Percentiles rank a stretch among this genome's conserved stretches.
phyloP scores from a whole-genome alignment of 2,888 invertebrate genomes.

The Oxyteleia sp. region DNA sequence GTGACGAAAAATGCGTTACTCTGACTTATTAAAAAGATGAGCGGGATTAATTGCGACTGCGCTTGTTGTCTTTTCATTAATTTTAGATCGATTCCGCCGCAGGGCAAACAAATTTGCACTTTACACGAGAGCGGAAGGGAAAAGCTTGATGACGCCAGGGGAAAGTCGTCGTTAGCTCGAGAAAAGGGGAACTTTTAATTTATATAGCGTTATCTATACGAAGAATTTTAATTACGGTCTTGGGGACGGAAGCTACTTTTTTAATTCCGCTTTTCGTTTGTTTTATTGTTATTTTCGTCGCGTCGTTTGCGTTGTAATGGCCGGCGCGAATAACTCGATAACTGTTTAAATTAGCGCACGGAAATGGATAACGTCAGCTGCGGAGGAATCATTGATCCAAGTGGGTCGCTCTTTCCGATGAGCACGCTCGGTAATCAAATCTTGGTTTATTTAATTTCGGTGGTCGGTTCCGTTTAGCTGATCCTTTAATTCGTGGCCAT shows the following conservation, averaged over 20 bases:
- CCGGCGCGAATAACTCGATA: background rate
- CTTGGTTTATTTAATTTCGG: slow-evolving; percentile 35
- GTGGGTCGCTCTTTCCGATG: slow-evolving; percentile 20
- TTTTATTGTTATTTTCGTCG: slow-evolving; percentile 31
- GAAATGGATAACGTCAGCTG: slow-evolving; percentile 11
- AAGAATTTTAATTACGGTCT: slow-evolving; percentile 82
- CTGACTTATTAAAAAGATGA: slow-evolving; percentile 29
- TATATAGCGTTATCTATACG: slow-evolving; percentile 81
- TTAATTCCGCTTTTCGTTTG: slow-evolving; percentile 29
- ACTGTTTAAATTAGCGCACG: slow-evolving; percentile 29
- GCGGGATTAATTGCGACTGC: slow-evolving; percentile 54
- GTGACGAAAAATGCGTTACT: slow-evolving; percentile 24
- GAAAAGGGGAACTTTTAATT: slow-evolving; percentile 80
- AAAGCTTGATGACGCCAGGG: slow-evolving; percentile 54
- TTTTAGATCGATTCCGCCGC: slow-evolving; percentile 45
- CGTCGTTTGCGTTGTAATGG: background rate
- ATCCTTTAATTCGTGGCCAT: slow-evolving; percentile 53
- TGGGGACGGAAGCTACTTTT: slow-evolving; percentile 23
- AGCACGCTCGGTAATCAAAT: slow-evolving; percentile 42
- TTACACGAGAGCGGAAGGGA: slow-evolving; percentile 56
- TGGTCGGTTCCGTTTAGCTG: slow-evolving; percentile 32
- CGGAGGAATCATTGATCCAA: slow-evolving; percentile 25
- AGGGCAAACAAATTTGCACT: slow-evolving; percentile 64
- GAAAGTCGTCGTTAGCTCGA: slow-evolving; percentile 24
- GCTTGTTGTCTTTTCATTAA: slow-evolving; percentile 76